phyloP scores from a whole-genome alignment of 2,888 invertebrate genomes.

The Carabus problematicus region DNA sequence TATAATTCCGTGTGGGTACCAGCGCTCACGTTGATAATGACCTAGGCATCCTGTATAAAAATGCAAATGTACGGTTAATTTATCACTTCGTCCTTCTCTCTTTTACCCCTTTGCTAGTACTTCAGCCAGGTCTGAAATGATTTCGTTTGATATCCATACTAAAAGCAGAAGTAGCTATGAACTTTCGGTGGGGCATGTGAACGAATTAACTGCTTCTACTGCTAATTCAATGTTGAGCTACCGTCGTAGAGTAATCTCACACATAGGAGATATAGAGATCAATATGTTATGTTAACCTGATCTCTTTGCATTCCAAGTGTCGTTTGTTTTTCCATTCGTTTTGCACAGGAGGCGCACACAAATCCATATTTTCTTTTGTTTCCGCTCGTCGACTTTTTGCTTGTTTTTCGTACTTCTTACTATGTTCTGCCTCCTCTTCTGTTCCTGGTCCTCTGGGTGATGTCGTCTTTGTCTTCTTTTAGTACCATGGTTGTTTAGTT shows the following conservation, averaged over 20 bases:
- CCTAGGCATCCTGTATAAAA: constrained; percentile 17
- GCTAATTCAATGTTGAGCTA: too few species aligned
- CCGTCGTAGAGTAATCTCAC: too few species aligned
- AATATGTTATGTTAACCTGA: neutral
- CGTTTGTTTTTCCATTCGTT: constrained; percentile 22
- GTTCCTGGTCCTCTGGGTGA: neutral
- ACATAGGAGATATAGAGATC: too few species aligned
- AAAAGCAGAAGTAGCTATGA: constrained; percentile 1
- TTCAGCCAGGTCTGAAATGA: constrained; percentile 17
- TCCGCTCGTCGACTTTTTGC: constrained; percentile 15
- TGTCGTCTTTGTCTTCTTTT: neutral
- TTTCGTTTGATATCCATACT: constrained; percentile 24
- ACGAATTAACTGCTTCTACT: too few species aligned
- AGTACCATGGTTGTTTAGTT: neutral
- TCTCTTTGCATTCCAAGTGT: constrained; percentile 18
- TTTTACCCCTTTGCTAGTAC: too few species aligned
- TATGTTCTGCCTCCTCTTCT: constrained; percentile 12
- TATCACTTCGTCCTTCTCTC: constrained; percentile 24
- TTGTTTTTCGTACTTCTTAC: constrained; percentile 23
- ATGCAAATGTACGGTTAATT: constrained; percentile 36
- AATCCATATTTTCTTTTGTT: constrained; percentile 12
- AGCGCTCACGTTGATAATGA: neutral
- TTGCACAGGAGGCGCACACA: neutral
- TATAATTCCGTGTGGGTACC: neutral
- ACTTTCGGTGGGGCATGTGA: neutral